Evolutionary conservation across 2,888 invertebrate genomes (phyloP).

Genomic region (Spicauda simplicius): DNA sequence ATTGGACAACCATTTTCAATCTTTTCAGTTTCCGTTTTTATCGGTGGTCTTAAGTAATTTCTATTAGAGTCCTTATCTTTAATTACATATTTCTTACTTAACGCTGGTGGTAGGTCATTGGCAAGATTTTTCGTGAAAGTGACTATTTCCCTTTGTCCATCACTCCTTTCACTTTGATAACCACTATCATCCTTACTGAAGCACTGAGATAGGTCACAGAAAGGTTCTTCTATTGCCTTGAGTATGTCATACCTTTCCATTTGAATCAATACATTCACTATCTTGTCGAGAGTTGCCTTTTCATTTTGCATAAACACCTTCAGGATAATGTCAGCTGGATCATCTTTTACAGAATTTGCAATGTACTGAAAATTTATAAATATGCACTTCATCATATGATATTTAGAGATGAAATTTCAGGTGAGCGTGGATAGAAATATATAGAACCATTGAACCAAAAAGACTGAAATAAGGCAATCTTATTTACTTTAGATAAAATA

Average conservation of each 20-base stretch:
- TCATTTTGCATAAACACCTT: slow-evolving; percentile 80
- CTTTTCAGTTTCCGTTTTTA: slow-evolving; percentile 50
- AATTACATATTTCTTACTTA: slow-evolving; percentile 62
- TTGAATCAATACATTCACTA: slow-evolving; percentile 75
- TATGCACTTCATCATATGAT: not conserved
- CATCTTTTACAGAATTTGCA: slow-evolving; percentile 78
- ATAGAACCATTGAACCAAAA: too few species aligned
- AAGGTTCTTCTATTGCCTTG: slow-evolving; percentile 73
- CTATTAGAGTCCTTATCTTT: slow-evolving; percentile 60
- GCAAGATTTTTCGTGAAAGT: slow-evolving; percentile 64
- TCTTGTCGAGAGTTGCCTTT: slow-evolving; percentile 82
- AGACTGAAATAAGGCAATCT: too few species aligned
- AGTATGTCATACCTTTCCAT: slow-evolving; percentile 81
- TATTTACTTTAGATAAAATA: too few species aligned
- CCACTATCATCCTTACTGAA: slow-evolving; percentile 77
- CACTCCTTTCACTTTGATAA: slow-evolving; percentile 67
- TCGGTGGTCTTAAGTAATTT: slow-evolving; percentile 50
- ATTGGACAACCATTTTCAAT: slow-evolving; percentile 61
- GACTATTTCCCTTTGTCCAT: slow-evolving; percentile 67
- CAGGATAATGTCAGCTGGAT: slow-evolving; percentile 82
- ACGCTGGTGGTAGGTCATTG: slow-evolving; percentile 70
- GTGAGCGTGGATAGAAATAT: too few species aligned
- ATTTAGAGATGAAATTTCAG: too few species aligned
- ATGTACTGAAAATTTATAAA: slow-evolving; percentile 71
- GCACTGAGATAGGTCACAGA: slow-evolving; percentile 65